A percentile compares a stretch with the other conserved stretches of the same genome.
phyloP scores from a whole-genome alignment of 2,888 invertebrate species.

The Leptinotarsa juncta region DNA sequence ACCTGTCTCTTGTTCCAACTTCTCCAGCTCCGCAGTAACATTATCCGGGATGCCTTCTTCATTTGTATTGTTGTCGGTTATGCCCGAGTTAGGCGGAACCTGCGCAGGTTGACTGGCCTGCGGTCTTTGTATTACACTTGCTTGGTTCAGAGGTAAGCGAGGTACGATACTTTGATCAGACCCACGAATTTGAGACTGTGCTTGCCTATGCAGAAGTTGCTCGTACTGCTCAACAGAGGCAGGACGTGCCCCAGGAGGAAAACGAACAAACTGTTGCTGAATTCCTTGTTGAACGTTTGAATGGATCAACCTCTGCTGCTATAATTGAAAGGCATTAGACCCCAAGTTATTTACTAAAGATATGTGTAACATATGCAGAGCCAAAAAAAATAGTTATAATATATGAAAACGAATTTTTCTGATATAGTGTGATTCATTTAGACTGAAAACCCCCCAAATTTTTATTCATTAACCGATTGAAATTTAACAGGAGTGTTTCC shows the following conservation, averaged over 20 bases:
- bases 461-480: no score
- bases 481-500: no score
- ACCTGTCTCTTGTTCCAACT: constrained; percentile 76
- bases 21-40: constrained; percentile 77
- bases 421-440: no score
- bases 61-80: constrained; percentile 37
- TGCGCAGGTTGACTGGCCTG: constrained; percentile 38
- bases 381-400: no score
- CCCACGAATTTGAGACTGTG: constrained; percentile 51
- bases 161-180: constrained; percentile 47
- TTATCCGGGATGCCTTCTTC: constrained; percentile 75
- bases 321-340: constrained; percentile 19
- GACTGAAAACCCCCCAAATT: no score
- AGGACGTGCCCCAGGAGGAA: constrained; percentile 52
- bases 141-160: constrained; percentile 43
- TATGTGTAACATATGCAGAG: no score
- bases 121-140: constrained; percentile 45
- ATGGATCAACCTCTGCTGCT: constrained; percentile 45
- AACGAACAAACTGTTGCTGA: constrained; percentile 53
- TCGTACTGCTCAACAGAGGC: constrained; percentile 60
- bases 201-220: constrained; percentile 55
- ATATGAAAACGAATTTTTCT: no score
- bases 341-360: no score
- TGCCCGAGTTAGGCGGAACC: constrained; percentile 28
- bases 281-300: constrained; percentile 40